Evolutionary conservation across 2,113 vertebrate species (phyloP), one percentile per base, ranked within the genome.

Genomic region (Theristicus caerulescens): DNA sequence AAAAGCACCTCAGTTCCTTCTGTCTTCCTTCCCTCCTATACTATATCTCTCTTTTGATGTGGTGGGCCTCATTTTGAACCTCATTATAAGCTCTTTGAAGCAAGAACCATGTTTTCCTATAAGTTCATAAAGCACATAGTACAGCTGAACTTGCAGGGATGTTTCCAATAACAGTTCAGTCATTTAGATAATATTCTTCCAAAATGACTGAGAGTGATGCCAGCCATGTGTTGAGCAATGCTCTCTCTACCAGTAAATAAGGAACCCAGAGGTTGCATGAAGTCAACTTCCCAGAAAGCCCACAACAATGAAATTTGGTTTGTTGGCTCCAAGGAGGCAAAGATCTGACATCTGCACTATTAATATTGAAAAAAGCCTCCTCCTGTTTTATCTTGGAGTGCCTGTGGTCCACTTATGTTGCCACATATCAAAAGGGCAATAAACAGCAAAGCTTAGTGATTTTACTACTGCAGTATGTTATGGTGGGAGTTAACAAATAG

Each of bases 381-480:
- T 85, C 61, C 78, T 96, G 89, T 93, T 97, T 97, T 93, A 95
- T 96, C 96, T 88, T 66, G 46, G 89, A 96, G 67, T 85, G 93
- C 93, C 91, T 97, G 95, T 93, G 89, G 97, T 95, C 96, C 93
- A 69, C 88, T 96, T 90, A 70, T 17, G 74, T 86, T 94, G 94
- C 78, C 87, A 96, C 89, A 88, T 94, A 94, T 91, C 89, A 73
- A 77, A 95, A 95, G 84, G 78, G 94, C 82, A 97, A 97, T 97
- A 97, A 97, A 97, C 94, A 96, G 96, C 86, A 91, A 81, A 95
- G 87, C 93, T 94, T 73, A 94, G 82, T 94, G 93, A 95, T 93
- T 96, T 97, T 97, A 96, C 92, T 95, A 54, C 87, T 96, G 84
- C 81, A 86, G 74, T 52, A 90, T 62, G 86, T 89, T 95, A 88